Conservation (phyloP, 2,888 invertebrate species). For the Dryocosmus kuriphilus region DNA sequence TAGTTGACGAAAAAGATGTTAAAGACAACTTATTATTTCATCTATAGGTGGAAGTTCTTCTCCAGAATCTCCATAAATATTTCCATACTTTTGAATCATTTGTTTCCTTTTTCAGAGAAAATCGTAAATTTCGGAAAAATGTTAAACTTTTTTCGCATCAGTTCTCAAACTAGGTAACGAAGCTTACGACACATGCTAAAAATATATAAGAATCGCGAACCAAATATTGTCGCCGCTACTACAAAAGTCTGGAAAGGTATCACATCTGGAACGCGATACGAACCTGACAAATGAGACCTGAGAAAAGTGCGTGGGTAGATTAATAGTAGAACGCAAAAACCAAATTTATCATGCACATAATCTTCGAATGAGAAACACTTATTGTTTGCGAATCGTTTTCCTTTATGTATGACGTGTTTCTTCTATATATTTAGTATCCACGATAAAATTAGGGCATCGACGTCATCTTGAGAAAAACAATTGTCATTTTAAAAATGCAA, state of each 20-base stretch:
- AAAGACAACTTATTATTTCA: not conserved
- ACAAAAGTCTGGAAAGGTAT: conserved; percentile 24
- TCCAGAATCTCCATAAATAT: not conserved
- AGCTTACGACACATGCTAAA: conserved; percentile 26
- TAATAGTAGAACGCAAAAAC: not conserved
- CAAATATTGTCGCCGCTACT: conserved; percentile 1
- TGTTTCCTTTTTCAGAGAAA: not conserved
- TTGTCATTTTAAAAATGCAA: not conserved
- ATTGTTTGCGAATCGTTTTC: not conserved
- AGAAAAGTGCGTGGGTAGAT: conserved; percentile 12
- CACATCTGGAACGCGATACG: conserved; percentile 17
- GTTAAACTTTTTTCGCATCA: conserved; percentile 15
- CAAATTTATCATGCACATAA: conserved; percentile 15
- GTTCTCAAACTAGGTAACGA: conserved; percentile 11
- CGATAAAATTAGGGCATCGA: conserved; percentile 3
- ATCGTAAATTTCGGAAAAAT: conserved; percentile 2
- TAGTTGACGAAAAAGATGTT: not conserved
- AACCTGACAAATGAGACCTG: conserved; percentile 15
- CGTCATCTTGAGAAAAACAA: conserved; percentile 1
- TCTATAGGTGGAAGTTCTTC: not conserved
- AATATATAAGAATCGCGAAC: conserved; percentile 33
- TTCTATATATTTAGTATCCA: not conserved
- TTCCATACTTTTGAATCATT: not conserved
- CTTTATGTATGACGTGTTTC: not conserved
- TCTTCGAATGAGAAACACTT: conserved; percentile 10